phyloP scores from a whole-genome alignment of 2,888 invertebrate species.

The Hirtodrosophila histrioides region DNA sequence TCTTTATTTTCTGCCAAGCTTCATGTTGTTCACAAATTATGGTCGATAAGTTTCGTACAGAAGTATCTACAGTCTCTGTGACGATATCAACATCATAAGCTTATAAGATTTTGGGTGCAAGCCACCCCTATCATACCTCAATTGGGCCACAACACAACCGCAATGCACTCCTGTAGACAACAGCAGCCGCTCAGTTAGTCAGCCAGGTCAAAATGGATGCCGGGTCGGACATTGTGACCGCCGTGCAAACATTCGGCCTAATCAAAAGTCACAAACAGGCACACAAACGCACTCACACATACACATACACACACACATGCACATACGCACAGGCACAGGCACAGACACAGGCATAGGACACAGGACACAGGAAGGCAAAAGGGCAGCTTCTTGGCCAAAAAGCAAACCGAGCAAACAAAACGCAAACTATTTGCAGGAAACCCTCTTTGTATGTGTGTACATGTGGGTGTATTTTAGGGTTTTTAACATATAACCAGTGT shows the following conservation, averaged over 20 bases:
- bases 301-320: constrained; percentile 3
- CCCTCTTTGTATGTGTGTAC: constrained; percentile 7
- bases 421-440: constrained; percentile 72
- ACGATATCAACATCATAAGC: no score
- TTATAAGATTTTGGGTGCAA: no score
- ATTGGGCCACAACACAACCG: constrained; percentile 28
- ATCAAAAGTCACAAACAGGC: constrained; percentile 72
- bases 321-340: not conserved
- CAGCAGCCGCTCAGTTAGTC: constrained; percentile 12
- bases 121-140: no score
- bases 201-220: constrained; percentile 45
- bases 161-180: constrained; percentile 31
- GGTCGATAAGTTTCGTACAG: no score
- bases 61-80: no score
- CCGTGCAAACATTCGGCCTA: constrained; percentile 73
- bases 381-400: constrained; percentile 60
- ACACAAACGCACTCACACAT: not conserved
- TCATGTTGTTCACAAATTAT: no score
- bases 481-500: no score
- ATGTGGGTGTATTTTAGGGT: not conserved
- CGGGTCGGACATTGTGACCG: constrained; percentile 56
- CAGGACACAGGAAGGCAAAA: constrained; percentile 14
- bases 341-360: not conserved
- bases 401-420: constrained; percentile 69
- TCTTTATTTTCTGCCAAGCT: no score